phyloP scores from a whole-genome alignment of 1,140 invertebrate species.

The Aporrectodea caliginosa region DNA sequence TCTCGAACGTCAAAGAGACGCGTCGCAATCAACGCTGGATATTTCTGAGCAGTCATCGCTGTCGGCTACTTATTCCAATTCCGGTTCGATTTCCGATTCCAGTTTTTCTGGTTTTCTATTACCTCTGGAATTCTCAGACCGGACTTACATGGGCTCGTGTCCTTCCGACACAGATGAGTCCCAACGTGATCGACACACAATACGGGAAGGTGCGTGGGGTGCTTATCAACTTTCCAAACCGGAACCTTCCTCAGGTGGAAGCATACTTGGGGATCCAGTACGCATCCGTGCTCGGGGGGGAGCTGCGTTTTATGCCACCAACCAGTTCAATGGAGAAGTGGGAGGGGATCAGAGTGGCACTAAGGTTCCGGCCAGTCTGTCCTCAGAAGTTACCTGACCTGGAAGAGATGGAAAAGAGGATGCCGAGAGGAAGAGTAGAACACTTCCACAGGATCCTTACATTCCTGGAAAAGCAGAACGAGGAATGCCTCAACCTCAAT shows the following conservation, averaged over 20 bases:
- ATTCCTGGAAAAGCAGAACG: conserved; percentile 27
- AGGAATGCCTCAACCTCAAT: conserved; percentile 36
- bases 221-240: not conserved
- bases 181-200: not conserved
- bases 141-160: not conserved
- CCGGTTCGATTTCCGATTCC: too few species aligned
- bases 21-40: too few species aligned
- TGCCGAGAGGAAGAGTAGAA: conserved; percentile 5
- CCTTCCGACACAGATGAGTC: not conserved
- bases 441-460: not conserved
- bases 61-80: too few species aligned
- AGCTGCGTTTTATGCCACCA: conserved; percentile 31
- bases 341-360: conserved; percentile 11
- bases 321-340: conserved; percentile 29
- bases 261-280: conserved; percentile 31
- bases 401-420: conserved; percentile 23
- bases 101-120: not conserved
- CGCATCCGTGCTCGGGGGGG: conserved; percentile 26
- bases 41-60: too few species aligned
- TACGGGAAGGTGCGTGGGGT: not conserved
- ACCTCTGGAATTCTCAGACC: not conserved
- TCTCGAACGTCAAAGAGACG: too few species aligned
- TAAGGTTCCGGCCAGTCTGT: conserved; percentile 28
- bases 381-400: conserved; percentile 18
- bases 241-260: conserved; percentile 4